Evolutionary conservation across 2,797 vertebrate genomes (phyloP).

Genomic region (Sylvilagus floridanus): DNA sequence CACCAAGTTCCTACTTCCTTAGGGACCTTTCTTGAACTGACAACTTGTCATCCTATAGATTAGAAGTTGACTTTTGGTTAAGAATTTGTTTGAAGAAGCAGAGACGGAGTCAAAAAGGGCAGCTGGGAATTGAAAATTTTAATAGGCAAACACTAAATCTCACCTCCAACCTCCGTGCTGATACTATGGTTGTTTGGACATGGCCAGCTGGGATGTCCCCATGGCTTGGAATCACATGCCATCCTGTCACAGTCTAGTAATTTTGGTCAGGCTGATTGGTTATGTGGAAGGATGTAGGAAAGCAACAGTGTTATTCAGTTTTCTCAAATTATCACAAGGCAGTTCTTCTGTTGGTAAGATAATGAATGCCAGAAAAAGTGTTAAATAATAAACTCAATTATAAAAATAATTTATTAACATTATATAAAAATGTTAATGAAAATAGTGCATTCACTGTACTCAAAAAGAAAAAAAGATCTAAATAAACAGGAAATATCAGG

Average conservation of each 20-base stretch:
- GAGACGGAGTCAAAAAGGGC: neutral
- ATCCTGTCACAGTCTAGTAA: neutral
- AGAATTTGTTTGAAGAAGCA: neutral
- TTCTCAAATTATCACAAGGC: neutral
- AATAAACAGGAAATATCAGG: neutral
- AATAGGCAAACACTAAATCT: neutral
- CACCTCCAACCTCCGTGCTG: neutral
- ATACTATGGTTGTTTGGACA: neutral
- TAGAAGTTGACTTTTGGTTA: neutral
- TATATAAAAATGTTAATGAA: conserved; percentile 28
- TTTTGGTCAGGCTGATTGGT: neutral
- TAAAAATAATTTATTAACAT: conserved; percentile 32
- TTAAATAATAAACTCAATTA: conserved; percentile 17
- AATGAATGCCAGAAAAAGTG: neutral
- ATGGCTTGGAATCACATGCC: neutral
- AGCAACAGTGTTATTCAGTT: neutral
- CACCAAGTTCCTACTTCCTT: neutral
- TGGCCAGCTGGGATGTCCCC: neutral
- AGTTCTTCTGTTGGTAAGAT: neutral
- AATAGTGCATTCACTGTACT: neutral
- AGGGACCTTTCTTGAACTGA: neutral
- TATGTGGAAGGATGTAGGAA: neutral
- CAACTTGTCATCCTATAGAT: neutral
- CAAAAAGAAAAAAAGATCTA: neutral
- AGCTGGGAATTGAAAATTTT: neutral